phyloP scores from a whole-genome alignment of 2,797 vertebrate genomes.

The Channa striata region DNA sequence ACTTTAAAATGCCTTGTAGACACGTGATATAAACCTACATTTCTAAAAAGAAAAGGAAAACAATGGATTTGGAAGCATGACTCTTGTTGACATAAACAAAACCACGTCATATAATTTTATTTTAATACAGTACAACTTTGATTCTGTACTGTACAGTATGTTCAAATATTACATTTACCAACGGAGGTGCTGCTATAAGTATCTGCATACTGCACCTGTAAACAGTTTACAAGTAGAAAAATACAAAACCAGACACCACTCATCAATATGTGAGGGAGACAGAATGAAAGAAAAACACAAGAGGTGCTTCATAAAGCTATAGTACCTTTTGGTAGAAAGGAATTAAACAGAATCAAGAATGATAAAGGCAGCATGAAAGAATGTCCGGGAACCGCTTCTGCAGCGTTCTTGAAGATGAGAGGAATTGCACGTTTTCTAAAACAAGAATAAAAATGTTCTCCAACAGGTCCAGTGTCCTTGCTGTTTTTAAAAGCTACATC shows the following conservation, averaged over 20 bases:
- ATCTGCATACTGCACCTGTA: slow-evolving; percentile 71
- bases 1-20: not conserved
- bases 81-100: not conserved
- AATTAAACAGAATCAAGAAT: slow-evolving; percentile 34
- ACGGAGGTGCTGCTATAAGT: slow-evolving; percentile 69
- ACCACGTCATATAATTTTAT: slow-evolving; percentile 73
- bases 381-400: slow-evolving; percentile 32
- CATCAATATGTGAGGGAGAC: slow-evolving; percentile 50
- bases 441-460: slow-evolving; percentile 18
- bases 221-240: slow-evolving; percentile 79
- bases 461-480: slow-evolving; percentile 43
- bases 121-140: slow-evolving; percentile 75
- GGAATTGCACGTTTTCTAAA: slow-evolving; percentile 64
- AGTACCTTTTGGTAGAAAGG: slow-evolving; percentile 74
- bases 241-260: slow-evolving; percentile 75
- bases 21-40: not conserved
- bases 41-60: not conserved
- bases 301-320: slow-evolving; percentile 74
- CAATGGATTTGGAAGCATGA: not conserved
- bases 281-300: slow-evolving; percentile 36
- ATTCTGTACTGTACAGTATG: slow-evolving; percentile 50
- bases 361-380: slow-evolving; percentile 57
- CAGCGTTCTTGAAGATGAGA: slow-evolving; percentile 29
- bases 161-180: slow-evolving; percentile 74
- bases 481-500: slow-evolving; percentile 64